Percentiles rank a stretch among this genome's conserved stretches.
phyloP scores from a whole-genome alignment of 2,797 vertebrate species.

The Intellagama lesueurii region DNA sequence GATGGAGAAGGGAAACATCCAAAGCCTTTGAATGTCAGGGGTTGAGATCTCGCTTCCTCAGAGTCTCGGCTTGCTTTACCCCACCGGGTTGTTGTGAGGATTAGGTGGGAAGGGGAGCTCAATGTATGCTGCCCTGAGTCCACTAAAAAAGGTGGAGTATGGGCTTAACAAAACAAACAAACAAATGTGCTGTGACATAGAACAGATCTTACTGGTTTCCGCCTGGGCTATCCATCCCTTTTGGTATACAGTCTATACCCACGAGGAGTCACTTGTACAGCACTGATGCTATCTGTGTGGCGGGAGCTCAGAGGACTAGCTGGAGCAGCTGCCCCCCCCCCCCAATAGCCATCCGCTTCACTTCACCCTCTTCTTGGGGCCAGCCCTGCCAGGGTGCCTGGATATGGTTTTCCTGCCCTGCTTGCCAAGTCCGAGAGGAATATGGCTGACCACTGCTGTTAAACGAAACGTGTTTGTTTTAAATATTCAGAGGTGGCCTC shows the following conservation, averaged over 20 bases:
- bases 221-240: too few relatives aligned
- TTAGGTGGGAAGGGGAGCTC: not conserved
- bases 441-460: not conserved
- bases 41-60: too few relatives aligned
- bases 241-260: too few relatives aligned
- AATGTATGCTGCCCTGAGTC: not conserved
- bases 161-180: not conserved
- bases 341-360: not conserved
- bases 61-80: not conserved
- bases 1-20: too few relatives aligned
- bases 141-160: not conserved
- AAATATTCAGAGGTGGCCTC: not conserved
- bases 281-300: not conserved
- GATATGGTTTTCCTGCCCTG: too few relatives aligned
- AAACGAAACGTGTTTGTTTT: not conserved
- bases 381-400: not conserved
- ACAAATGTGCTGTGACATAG: too few relatives aligned
- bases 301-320: not conserved
- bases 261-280: too few relatives aligned
- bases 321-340: too few relatives aligned
- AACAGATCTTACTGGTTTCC: too few relatives aligned
- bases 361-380: not conserved
- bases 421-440: not conserved
- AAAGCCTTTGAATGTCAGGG: not conserved
- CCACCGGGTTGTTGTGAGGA: not conserved